Evolutionary conservation across 2,888 invertebrate genomes (phyloP).

Genomic region (Cybosia mesomella): DNA sequence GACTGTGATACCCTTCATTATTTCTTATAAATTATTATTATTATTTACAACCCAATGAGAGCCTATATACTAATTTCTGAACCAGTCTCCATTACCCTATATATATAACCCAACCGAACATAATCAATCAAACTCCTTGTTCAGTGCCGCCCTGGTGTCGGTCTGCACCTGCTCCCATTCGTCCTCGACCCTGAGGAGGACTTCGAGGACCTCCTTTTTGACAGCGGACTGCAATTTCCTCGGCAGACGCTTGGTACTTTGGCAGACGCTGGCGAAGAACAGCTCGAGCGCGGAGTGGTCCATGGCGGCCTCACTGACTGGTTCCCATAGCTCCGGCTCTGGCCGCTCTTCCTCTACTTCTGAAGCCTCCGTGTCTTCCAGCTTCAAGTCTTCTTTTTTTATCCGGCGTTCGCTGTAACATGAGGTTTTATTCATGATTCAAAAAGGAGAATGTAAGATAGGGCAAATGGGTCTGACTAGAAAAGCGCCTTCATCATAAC

Average conservation of each 20-base stretch:
- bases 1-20: background rate
- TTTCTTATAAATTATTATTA: background rate
- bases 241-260: slow-evolving; percentile 75
- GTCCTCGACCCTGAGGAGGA: slow-evolving; percentile 73
- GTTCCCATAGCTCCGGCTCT: slow-evolving; percentile 64
- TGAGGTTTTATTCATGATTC: background rate
- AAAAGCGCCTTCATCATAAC: background rate
- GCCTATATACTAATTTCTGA: slow-evolving; percentile 1
- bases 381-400: slow-evolving; percentile 59
- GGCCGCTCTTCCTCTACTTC: slow-evolving; percentile 64
- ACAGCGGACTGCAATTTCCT: slow-evolving; percentile 64
- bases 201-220: slow-evolving; percentile 74
- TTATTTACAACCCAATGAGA: background rate
- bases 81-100: background rate
- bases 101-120: background rate
- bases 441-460: background rate
- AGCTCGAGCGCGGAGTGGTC: slow-evolving; percentile 74
- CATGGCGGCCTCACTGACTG: slow-evolving; percentile 31
- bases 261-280: slow-evolving; percentile 82
- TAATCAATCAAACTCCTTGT: slow-evolving; percentile 47
- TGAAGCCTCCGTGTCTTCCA: slow-evolving; percentile 67
- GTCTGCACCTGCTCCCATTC: slow-evolving; percentile 63
- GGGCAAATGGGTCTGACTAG: background rate
- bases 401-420: slow-evolving; percentile 41
- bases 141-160: slow-evolving; percentile 46